Evolutionary conservation across 2,888 invertebrate species (phyloP).

Genomic region (Hedya salicella): DNA sequence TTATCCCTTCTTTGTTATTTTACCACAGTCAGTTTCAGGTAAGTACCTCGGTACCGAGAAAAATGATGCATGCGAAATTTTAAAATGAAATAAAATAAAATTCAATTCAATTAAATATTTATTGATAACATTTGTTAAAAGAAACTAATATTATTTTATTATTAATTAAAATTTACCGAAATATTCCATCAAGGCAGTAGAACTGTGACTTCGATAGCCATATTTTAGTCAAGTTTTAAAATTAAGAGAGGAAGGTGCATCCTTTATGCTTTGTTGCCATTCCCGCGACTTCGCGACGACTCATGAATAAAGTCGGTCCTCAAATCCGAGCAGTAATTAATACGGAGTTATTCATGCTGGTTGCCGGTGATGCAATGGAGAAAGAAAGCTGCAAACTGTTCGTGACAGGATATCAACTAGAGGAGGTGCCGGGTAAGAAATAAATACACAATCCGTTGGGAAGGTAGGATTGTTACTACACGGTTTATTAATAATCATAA

Average conservation of each 20-base stretch:
- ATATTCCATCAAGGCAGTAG: too few relatives aligned
- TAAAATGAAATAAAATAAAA: too few relatives aligned
- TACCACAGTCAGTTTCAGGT: neutral
- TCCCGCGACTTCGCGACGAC: slow-evolving; percentile 48
- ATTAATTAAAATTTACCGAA: too few relatives aligned
- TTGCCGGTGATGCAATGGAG: slow-evolving; percentile 64
- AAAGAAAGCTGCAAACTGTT: slow-evolving; percentile 61
- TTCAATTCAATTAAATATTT: too few relatives aligned
- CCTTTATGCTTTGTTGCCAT: slow-evolving; percentile 29
- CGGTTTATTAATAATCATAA: too few relatives aligned
- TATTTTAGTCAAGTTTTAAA: too few relatives aligned
- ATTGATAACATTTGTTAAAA: too few relatives aligned
- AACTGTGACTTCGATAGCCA: too few relatives aligned
- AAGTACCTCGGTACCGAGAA: neutral
- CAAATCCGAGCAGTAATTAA: slow-evolving; percentile 67
- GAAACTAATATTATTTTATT: too few relatives aligned
- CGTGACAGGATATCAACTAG: slow-evolving; percentile 58
- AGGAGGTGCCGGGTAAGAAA: slow-evolving; percentile 52
- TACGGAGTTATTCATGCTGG: slow-evolving; percentile 65
- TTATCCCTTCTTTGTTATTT: slow-evolving; percentile 1
- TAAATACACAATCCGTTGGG: neutral
- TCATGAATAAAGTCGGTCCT: slow-evolving; percentile 67
- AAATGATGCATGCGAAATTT: too few relatives aligned
- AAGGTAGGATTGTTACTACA: too few relatives aligned
- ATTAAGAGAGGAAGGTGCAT: too few relatives aligned